Conservation (phyloP, 1,140 invertebrate species). For the Eufriesea mexicana region DNA sequence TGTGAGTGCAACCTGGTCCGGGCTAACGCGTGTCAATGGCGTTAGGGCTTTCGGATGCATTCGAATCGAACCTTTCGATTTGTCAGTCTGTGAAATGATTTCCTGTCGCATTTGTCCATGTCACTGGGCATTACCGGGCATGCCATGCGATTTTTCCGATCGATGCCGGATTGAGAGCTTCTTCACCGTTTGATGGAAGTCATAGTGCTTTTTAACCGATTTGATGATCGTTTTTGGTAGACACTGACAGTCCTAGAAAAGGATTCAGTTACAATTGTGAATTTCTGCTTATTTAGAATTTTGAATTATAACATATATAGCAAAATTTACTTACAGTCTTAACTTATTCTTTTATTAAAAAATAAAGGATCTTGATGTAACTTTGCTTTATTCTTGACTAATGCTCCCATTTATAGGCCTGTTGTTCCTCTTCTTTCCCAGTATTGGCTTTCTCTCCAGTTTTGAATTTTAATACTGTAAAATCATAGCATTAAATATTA, state of each 20-base stretch:
- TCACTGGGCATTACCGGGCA: not conserved
- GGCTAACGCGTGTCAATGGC: slow-evolving; percentile 20
- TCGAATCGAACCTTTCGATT: slow-evolving; percentile 33
- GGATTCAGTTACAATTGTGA: too few species aligned
- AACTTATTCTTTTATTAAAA: too few species aligned
- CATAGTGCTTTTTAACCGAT: not conserved
- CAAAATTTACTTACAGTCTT: too few species aligned
- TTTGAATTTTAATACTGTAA: too few species aligned
- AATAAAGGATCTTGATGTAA: too few species aligned
- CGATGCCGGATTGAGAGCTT: not conserved
- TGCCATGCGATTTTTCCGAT: not conserved
- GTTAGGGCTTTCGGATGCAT: slow-evolving; percentile 3
- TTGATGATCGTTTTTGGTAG: not conserved
- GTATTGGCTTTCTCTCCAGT: too few species aligned
- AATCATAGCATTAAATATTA: too few species aligned
- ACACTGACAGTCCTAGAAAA: not conserved
- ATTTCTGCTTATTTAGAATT: too few species aligned
- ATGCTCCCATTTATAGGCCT: too few species aligned
- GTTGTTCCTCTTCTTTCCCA: too few species aligned
- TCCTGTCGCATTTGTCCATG: slow-evolving; percentile 7
- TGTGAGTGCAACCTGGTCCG: not conserved
- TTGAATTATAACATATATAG: too few species aligned
- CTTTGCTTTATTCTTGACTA: too few species aligned
- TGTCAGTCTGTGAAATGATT: slow-evolving; percentile 26
- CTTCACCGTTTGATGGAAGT: not conserved